Evolutionary conservation across 2,113 vertebrate genomes (phyloP).

Genomic region (Brienomyrus brachyistius): DNA sequence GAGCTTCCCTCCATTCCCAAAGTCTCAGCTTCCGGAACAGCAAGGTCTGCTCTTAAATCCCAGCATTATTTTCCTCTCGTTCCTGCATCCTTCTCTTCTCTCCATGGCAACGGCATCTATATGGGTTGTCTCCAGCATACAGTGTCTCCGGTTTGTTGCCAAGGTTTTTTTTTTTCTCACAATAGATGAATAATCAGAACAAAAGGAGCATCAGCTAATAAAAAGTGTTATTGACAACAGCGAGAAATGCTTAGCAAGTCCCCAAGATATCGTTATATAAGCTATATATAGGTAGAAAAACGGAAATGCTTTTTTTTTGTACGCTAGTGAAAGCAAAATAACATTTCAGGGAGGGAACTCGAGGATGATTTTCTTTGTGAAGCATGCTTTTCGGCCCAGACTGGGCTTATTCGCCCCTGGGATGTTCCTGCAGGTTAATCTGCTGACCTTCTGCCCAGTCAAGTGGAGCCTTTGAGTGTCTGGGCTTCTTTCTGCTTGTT

Average conservation of each 20-base stretch:
- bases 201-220: neutral
- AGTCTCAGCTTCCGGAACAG: neutral
- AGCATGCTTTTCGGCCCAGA: neutral
- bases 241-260: neutral
- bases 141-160: neutral
- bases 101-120: neutral
- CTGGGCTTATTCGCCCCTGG: neutral
- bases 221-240: neutral
- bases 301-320: neutral
- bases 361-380: neutral
- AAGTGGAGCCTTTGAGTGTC: neutral
- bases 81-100: neutral
- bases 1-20: neutral
- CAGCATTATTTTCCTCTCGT: neutral
- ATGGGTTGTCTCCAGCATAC: neutral
- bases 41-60: neutral
- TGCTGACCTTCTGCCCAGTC: neutral
- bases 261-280: neutral
- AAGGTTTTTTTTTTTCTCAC: neutral
- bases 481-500: neutral
- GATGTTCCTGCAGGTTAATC: neutral
- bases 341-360: neutral
- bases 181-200: neutral
- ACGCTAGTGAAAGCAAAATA: neutral
- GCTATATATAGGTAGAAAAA: neutral